Evolutionary conservation across 2,113 vertebrate genomes (phyloP).

Genomic region (Grantiella picta): DNA sequence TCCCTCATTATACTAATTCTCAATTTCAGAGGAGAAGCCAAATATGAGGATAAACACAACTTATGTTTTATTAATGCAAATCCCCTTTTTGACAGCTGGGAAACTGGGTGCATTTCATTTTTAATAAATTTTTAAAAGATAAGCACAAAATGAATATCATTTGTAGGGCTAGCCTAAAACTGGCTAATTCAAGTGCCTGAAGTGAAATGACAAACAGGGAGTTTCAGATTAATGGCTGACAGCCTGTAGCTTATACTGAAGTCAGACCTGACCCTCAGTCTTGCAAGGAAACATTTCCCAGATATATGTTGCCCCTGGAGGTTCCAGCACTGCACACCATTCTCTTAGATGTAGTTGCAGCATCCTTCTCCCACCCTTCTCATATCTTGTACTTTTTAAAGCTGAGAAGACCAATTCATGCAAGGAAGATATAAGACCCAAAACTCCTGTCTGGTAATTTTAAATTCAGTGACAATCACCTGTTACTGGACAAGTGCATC

Average conservation of each 20-base stretch:
- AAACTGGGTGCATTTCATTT: background rate
- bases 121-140: slow-evolving; percentile 18
- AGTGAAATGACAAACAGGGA: background rate
- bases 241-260: background rate
- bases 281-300: background rate
- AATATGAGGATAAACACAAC: slow-evolving; percentile 15
- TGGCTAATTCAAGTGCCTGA: background rate
- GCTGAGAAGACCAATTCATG: background rate
- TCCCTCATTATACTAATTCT: slow-evolving; percentile 4
- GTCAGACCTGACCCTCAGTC: background rate
- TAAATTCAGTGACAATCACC: background rate
- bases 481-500: background rate
- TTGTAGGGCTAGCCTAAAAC: background rate
- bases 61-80: slow-evolving; percentile 10
- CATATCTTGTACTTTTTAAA: background rate
- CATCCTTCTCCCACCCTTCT: background rate
- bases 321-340: background rate
- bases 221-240: background rate
- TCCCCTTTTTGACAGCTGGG: background rate
- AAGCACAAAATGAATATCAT: background rate
- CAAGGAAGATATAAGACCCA: background rate
- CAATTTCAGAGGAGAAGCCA: slow-evolving; percentile 20
- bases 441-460: background rate
- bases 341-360: background rate
- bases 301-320: background rate